Base-by-base conservation (phyloP, 1,140 invertebrate genomes). In the Nebria ingens region DNA sequence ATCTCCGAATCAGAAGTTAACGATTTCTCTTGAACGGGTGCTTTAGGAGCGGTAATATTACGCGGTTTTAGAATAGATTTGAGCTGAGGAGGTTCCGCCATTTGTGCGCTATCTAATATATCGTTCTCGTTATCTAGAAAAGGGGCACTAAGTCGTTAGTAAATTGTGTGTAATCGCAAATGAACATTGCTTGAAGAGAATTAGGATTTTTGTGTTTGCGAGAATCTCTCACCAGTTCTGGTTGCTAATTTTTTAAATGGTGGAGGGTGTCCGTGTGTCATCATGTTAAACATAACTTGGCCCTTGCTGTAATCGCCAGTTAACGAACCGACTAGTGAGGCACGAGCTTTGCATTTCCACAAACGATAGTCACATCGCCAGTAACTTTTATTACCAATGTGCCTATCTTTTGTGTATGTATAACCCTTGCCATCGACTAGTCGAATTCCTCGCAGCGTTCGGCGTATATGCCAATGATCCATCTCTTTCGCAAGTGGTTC, bases 1-100 rank as follows among this genome's bases (percentile, higher is more conserved):
- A 83, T 72, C 66, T 77, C 76, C 29, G 76, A 61, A 12, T 55
- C 56, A 0, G 56, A 56, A 45, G 3, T 17, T 45, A 45, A 45
- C 17, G 40, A 17, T 45, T 9, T 45, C n/a, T 34, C 25, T n/a
- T 6, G 25, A 3, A 17, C 9, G 3, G 3, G 9, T 45, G 15
- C 4, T 12, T 9, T 17, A 45, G 40, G 40, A 4, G 40, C 4
- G 3, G 6, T 45, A 12, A 45, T 17, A 45, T 11, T 45, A 12
- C 15, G 9, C 25, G 25, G 25, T n/a, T 34, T 34, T n/a, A 34
- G 25, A 9, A 34, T n/a, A 9, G 25, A 34, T n/a, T 34, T 6
- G 25, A 34, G 25, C 25, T 34, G 25, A n/a, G n/a, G 25, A 6
- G 25, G 25, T 9, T 34, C n/a, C n/a, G n/a, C n/a, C n/a, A n/a